These are phyloP conservation scores for Euzophera pinguis DNA, from an alignment of 2,888 invertebrate species.

Conservation along the genomic window DNA sequence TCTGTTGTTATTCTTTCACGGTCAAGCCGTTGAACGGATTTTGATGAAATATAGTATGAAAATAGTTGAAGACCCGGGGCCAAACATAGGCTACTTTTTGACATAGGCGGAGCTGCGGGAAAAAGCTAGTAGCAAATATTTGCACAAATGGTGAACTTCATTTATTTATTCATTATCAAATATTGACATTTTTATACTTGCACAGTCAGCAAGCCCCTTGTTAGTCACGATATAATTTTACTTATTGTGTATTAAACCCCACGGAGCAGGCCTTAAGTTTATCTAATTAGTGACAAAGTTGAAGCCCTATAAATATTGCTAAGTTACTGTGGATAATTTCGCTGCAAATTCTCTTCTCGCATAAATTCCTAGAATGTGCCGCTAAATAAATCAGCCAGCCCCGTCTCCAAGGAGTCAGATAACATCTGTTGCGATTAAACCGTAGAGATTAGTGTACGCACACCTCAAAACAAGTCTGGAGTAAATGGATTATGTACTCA, in stretches of 20 bases:
- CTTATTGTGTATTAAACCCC: constrained; percentile 3
- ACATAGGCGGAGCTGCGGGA: no score
- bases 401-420: constrained; percentile 39
- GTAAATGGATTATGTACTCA: constrained; percentile 31
- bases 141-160: no score
- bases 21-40: no score
- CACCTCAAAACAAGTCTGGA: constrained; percentile 30
- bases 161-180: no score
- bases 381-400: constrained; percentile 44
- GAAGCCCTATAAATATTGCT: constrained; percentile 25
- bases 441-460: constrained; percentile 40
- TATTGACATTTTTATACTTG: no score
- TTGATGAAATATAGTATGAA: no score
- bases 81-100: no score
- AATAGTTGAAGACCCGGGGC: no score
- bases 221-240: not conserved
- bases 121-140: no score
- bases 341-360: constrained; percentile 22
- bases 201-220: no score
- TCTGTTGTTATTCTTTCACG: no score
- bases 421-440: constrained; percentile 51
- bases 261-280: constrained; percentile 19
- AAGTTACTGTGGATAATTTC: constrained; percentile 24
- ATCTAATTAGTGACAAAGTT: constrained; percentile 25
- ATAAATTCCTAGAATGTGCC: constrained; percentile 37